Evolutionary conservation across 2,797 vertebrate species (phyloP), one percentile per base, ranked within the genome.

Genomic region (Gymnoscopelus microlampas): DNA sequence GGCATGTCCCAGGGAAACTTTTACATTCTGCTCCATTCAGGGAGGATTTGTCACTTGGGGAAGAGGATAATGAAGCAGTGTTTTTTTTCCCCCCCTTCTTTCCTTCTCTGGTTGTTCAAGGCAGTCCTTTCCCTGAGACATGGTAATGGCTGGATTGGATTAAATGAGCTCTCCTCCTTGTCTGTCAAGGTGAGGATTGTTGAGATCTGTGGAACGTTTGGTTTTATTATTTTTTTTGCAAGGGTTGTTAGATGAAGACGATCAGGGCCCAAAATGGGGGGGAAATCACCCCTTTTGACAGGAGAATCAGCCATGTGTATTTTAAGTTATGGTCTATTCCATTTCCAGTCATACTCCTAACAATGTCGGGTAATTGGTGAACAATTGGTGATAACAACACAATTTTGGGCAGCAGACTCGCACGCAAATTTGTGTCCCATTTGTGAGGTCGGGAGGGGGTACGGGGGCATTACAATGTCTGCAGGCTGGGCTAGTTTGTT

Each of bases 31-130:
- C 85, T 88, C 83, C 86, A 74, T 88, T 92, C 87, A 92, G 80
- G 65, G 88, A 88, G 86, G 90, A 90, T 91, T 92, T 91, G 90
- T 91, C 90, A 91, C 80, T 61, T 71, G 80, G 86, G 84, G 85
- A 79, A 78, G 73, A 76, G 81, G 85, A 87, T 91, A 90, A 91
- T 86, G 86, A 91, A 89, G 87, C 77, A 58, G 50, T 70, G 82
- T 82, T 87, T 86, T 80, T 35, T 44, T 55, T 51, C 9, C 10
- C 82, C 80, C 75, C 26, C 57, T 39, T 2, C 39, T 44, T 8
- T 44, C 39, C 39, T 44, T 8, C 39, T 76, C 74, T 65, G 79
- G 64, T 74, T 86, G 78, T 86, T 88, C 74, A 71, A 85, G 85
- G 79, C 74, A 75, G 67, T 79, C 81, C 80, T 89, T 62, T 85